Evolutionary conservation across 2,888 invertebrate genomes (phyloP).

Genomic region (Tryphoninae sp.): DNA sequence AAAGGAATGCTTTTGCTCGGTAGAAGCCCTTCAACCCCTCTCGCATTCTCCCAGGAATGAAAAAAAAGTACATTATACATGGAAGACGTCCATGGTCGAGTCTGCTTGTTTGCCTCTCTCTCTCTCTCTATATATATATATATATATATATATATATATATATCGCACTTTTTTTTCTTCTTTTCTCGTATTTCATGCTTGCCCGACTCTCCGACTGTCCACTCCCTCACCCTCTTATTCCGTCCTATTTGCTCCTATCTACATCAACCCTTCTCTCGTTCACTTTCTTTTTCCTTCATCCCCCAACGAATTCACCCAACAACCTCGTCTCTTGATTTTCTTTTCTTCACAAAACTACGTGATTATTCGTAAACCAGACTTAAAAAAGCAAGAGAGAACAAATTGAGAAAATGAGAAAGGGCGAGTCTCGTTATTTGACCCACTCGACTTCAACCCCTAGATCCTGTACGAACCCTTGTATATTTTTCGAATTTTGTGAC

Average conservation of each 20-base stretch:
- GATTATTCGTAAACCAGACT: conserved; percentile 77
- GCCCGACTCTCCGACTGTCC: conserved; percentile 14
- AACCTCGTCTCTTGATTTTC: conserved; percentile 67
- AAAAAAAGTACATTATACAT: conserved; percentile 20
- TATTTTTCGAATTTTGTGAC: neutral
- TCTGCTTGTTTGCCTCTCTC: neutral
- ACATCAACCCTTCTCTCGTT: conserved; percentile 13
- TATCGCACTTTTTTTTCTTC: conserved; percentile 18
- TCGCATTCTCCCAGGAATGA: conserved; percentile 29
- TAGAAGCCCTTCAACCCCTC: conserved; percentile 36
- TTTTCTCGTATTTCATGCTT: conserved; percentile 33
- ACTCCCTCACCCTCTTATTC: conserved; percentile 64
- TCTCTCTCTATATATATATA: too few relatives aligned
- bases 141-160: conserved; percentile 10
- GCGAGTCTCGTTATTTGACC: conserved; percentile 62
- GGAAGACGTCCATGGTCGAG: conserved; percentile 16
- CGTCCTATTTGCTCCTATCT: conserved; percentile 58
- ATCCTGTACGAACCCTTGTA: neutral
- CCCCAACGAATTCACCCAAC: neutral
- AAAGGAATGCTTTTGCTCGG: conserved; percentile 41
- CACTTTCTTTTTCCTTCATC: conserved; percentile 35
- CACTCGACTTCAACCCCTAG: conserved; percentile 29
- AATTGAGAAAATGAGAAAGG: conserved; percentile 57
- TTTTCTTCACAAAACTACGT: conserved; percentile 72
- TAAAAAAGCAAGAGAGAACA: conserved; percentile 59